Evolutionary conservation across 1,140 invertebrate genomes (phyloP), one percentile per base, ranked within the genome.

Genomic region (Melitaea cinxia): DNA sequence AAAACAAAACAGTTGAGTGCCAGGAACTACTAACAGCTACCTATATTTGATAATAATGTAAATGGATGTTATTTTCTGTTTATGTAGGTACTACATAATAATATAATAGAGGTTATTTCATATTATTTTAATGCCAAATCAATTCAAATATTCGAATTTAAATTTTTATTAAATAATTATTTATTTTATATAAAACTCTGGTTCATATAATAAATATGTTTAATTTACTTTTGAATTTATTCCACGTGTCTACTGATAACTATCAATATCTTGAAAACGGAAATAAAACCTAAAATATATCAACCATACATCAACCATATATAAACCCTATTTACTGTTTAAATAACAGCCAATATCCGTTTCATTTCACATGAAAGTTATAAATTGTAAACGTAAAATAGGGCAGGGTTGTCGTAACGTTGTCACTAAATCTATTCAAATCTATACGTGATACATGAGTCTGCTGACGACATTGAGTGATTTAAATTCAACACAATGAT

Each of bases 271-370:
- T 37, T 15, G 47, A 17, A 17, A 26, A 28, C 17, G 60, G 37
- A 56, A 63, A 63, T 63, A 63, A 63, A 63, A 45, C 24, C 26
- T 54, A 62, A 54, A 62, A 57, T 57, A 56, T 28, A 49, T 54
- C 26, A 54, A 56, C 56, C 53, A 50, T n/a, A n/a, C n/a, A n/a
- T n/a, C n/a, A 30, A 17, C 63, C 49, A 65, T 65, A n/a, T n/a
- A n/a, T n/a, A n/a, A n/a, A n/a, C 35, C 37, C 55, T 19, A 65
- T 24, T 30, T 39, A 56, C 47, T 65, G 63, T 59, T 56, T 35
- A 65, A 47, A 65, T 50, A 59, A 65, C 56, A 58, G 55, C 63
- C 63, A 65, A 65, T 65, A 65, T 65, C 63, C 63, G 47, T 53
- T 65, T 58, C 63, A 65, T 58, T 65, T 58, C 57, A 35, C 63